phyloP scores from a whole-genome alignment of 2,113 vertebrate species.

The Oreochromis tanganicae region DNA sequence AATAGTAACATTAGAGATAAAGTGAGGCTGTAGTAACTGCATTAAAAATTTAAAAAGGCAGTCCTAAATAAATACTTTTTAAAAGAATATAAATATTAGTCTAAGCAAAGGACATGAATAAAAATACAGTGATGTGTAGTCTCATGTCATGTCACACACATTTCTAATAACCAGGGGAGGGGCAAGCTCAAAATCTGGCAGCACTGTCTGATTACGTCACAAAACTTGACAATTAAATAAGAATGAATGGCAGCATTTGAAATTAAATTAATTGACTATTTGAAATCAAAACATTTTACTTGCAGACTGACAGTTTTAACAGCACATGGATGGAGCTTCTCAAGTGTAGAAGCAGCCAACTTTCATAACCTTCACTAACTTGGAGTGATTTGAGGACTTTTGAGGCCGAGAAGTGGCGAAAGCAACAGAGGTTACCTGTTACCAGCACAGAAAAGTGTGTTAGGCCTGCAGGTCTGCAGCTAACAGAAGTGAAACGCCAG shows the following conservation, averaged over 20 bases:
- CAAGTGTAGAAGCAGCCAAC: neutral
- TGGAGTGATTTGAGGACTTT: neutral
- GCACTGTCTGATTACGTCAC: neutral
- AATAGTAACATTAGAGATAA: neutral
- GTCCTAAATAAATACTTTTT: neutral
- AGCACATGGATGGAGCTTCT: neutral
- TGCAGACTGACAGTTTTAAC: neutral
- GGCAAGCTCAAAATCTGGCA: neutral
- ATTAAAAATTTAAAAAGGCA: neutral
- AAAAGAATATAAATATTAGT: neutral
- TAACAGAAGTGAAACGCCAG: neutral
- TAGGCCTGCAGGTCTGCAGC: neutral
- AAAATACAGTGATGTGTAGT: neutral
- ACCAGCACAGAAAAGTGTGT: neutral
- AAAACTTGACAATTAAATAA: neutral
- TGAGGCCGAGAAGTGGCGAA: rapidly evolving
- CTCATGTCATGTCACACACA: neutral
- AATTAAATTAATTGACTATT: neutral
- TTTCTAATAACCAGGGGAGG: neutral
- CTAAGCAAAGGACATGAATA: neutral
- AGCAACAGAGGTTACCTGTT: neutral
- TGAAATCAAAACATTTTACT: neutral
- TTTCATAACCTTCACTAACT: neutral
- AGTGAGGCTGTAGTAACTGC: neutral
- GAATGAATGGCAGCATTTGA: neutral